Conservation (phyloP, 1,140 invertebrate genomes). For the Scaptomyza hsui region DNA sequence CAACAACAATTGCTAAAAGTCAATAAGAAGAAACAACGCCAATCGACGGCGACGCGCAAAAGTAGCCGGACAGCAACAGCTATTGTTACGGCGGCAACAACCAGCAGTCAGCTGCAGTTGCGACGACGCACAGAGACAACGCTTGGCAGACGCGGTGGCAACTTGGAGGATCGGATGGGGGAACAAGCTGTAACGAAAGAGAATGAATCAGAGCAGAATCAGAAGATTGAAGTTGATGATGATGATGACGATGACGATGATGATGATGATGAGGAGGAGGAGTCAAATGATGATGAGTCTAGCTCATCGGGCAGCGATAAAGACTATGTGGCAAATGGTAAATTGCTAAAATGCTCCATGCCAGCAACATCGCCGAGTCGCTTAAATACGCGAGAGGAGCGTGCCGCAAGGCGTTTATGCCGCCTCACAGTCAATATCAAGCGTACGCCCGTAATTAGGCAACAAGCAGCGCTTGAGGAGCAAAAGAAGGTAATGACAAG, state of each 20-base stretch:
- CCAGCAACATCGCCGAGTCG: conserved; percentile 16
- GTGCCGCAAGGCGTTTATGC: conserved; percentile 51
- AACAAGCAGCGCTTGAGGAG: too few relatives aligned
- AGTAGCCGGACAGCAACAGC: conserved; percentile 77
- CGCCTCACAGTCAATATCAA: conserved; percentile 51
- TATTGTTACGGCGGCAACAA: conserved; percentile 76
- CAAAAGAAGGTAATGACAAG: neutral
- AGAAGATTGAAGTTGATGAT: conserved; percentile 17
- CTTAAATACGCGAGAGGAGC: conserved; percentile 52
- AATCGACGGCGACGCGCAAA: conserved; percentile 63
- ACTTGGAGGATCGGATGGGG: conserved; percentile 84
- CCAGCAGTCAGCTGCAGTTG: conserved; percentile 69
- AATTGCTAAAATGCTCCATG: conserved; percentile 13
- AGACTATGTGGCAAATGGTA: conserved; percentile 54
- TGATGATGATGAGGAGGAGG: conserved; percentile 37
- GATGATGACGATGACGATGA: conserved; percentile 19
- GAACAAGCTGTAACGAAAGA: conserved; percentile 43
- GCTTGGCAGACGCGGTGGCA: conserved; percentile 30
- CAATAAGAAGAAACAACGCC: conserved; percentile 28
- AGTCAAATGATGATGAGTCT: conserved; percentile 48
- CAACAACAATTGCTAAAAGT: conserved; percentile 23
- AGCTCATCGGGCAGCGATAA: conserved; percentile 64
- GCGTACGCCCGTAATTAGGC: conserved; percentile 29
- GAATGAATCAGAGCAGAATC: conserved; percentile 76
- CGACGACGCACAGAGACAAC: conserved; percentile 42